Percentiles rank a stretch among this genome's conserved stretches.
These are phyloP conservation scores for Melanostoma mellinum DNA, from an alignment of 2,888 invertebrate species.

Conservation along the genomic window DNA sequence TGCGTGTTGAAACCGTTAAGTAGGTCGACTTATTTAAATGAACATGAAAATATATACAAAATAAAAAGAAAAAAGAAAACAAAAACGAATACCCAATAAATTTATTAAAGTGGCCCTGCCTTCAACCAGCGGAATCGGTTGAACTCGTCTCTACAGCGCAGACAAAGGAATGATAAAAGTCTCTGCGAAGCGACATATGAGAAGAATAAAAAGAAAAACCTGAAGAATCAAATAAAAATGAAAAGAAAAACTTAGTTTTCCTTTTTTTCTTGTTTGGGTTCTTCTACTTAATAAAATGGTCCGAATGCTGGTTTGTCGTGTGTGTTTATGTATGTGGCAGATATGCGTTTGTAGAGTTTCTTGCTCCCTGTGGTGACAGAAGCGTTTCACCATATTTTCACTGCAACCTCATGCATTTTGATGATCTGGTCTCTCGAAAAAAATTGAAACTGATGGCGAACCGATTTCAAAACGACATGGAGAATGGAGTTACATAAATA, in stretches of 20 bases:
- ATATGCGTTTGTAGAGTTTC: slow-evolving; percentile 24
- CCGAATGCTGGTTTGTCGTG: background rate
- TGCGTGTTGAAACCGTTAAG: slow-evolving; percentile 59
- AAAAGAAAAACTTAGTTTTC: slow-evolving; percentile 29
- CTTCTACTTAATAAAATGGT: slow-evolving; percentile 21
- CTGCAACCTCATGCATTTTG: slow-evolving; percentile 27
- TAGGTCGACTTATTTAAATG: slow-evolving; percentile 67
- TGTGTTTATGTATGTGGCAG: background rate
- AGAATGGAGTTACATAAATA: slow-evolving; percentile 44
- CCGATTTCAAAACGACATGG: slow-evolving; percentile 40
- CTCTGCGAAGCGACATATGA: background rate
- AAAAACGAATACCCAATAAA: slow-evolving; percentile 42
- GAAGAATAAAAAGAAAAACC: slow-evolving; percentile 7
- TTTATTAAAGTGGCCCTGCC: slow-evolving; percentile 48
- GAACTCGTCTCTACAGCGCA: slow-evolving; percentile 14
- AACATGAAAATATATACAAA: slow-evolving; percentile 30
- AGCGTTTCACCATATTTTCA: slow-evolving; percentile 13
- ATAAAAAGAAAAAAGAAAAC: slow-evolving; percentile 3
- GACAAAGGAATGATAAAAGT: slow-evolving; percentile 59
- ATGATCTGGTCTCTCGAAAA: slow-evolving; percentile 24
- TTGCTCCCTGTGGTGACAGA: slow-evolving; percentile 32
- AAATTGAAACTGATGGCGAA: background rate
- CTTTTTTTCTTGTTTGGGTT: slow-evolving; percentile 15
- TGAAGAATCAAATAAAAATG: background rate
- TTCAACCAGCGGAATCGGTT: background rate